Conservation (phyloP, 2,888 invertebrate species). For the Euzophera pinguis region DNA sequence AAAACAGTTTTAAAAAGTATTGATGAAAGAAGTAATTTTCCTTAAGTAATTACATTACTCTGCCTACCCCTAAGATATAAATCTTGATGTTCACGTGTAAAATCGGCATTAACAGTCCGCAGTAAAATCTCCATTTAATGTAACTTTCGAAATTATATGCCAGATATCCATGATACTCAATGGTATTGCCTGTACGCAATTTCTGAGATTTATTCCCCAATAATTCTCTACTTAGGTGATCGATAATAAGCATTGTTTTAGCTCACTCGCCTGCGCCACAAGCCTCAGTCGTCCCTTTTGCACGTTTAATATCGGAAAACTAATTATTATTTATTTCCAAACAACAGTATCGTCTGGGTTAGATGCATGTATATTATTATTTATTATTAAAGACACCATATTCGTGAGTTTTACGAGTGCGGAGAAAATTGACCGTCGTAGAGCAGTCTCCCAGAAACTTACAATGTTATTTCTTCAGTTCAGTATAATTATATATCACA, state of each 20-base stretch:
- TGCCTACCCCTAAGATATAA: constrained; percentile 26
- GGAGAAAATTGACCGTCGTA: constrained; percentile 55
- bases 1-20: not conserved
- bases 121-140: constrained; percentile 31
- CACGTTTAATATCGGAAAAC: constrained; percentile 47
- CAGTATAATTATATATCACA: constrained; percentile 38
- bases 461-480: constrained; percentile 47
- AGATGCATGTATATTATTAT: constrained; percentile 50
- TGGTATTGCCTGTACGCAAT: constrained; percentile 28
- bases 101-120: constrained; percentile 10
- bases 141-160: constrained; percentile 21
- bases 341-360: constrained; percentile 39
- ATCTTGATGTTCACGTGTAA: constrained; percentile 18
- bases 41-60: not conserved
- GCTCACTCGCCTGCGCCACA: constrained; percentile 23
- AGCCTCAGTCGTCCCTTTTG: constrained; percentile 30
- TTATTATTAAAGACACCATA: constrained; percentile 63
- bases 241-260: constrained; percentile 45
- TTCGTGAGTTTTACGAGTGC: constrained; percentile 53
- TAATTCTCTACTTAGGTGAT: constrained; percentile 42
- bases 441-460: constrained; percentile 29
- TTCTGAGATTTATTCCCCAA: constrained; percentile 43
- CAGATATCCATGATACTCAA: constrained; percentile 25
- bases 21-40: not conserved
- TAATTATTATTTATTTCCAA: constrained; percentile 49